These are phyloP conservation scores for Drosophila tsacasi DNA, from an alignment of 1,140 invertebrate genomes.

Conservation along the genomic window DNA sequence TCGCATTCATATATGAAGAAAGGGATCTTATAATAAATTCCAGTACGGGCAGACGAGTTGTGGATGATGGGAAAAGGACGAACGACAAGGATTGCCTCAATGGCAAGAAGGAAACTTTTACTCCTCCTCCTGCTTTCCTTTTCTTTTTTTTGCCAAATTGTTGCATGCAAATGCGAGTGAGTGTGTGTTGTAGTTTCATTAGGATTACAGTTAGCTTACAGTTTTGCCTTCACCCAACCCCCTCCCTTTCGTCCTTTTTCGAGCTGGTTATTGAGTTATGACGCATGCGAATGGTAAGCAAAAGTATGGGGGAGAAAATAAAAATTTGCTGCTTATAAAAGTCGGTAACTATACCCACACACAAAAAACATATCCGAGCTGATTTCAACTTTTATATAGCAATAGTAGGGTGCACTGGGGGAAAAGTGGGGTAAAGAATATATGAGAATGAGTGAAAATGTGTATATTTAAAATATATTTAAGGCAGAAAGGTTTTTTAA, in stretches of 20 bases:
- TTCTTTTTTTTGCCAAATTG: slow-evolving; percentile 68
- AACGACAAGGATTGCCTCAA: slow-evolving; percentile 47
- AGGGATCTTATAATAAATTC: slow-evolving; percentile 83
- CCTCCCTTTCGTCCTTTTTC: slow-evolving; percentile 14
- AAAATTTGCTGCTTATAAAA: slow-evolving; percentile 82
- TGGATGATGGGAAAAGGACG: slow-evolving; percentile 54
- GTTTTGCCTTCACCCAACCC: slow-evolving; percentile 38
- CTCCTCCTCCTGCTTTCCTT: not conserved
- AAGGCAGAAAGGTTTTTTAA: not conserved
- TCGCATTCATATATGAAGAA: slow-evolving; percentile 78
- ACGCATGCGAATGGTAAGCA: slow-evolving; percentile 75
- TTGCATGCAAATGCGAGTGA: slow-evolving; percentile 75
- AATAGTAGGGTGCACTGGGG: slow-evolving; percentile 24
- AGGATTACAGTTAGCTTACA: slow-evolving; percentile 82
- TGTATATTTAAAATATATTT: not conserved
- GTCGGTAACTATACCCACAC: slow-evolving; percentile 59
- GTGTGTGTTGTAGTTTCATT: slow-evolving; percentile 82
- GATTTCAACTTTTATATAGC: slow-evolving; percentile 51
- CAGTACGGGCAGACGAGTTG: slow-evolving; percentile 75
- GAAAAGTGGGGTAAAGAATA: not conserved
- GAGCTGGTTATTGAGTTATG: slow-evolving; percentile 81
- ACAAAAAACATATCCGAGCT: slow-evolving; percentile 33
- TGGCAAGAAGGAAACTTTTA: slow-evolving; percentile 27
- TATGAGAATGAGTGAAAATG: not conserved
- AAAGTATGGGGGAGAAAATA: slow-evolving; percentile 65